Evolutionary conservation across 2,888 invertebrate species (phyloP).

Genomic region (Choristoneura rosaceana): DNA sequence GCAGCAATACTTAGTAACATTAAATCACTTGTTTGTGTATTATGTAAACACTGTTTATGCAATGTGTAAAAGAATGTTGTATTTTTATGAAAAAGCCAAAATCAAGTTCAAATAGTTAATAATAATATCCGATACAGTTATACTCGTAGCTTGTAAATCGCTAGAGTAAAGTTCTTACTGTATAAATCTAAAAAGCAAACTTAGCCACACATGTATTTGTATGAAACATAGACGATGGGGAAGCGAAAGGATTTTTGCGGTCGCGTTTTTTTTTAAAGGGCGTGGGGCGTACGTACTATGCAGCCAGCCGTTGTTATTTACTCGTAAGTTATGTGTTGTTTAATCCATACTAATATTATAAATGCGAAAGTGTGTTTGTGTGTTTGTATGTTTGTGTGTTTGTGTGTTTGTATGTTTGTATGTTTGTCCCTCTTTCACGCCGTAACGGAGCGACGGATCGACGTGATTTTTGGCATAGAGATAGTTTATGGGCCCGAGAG

Average conservation of each 20-base stretch:
- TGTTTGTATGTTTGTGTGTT: too few species aligned
- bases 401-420: too few species aligned
- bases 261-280: too few species aligned
- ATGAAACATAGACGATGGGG: not conserved
- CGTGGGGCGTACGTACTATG: too few species aligned
- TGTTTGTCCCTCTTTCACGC: too few species aligned
- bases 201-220: constrained; percentile 1
- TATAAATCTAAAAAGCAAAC: constrained; percentile 2
- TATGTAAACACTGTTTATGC: not conserved
- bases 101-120: constrained; percentile 21
- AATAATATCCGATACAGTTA: not conserved
- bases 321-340: too few species aligned
- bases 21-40: not conserved
- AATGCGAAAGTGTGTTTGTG: too few species aligned
- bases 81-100: constrained; percentile 22
- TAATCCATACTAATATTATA: too few species aligned
- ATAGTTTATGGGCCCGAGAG: too few species aligned
- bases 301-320: too few species aligned
- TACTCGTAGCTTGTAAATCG: not conserved
- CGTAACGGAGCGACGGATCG: too few species aligned
- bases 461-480: too few species aligned
- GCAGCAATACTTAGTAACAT: not conserved
- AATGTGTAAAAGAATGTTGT: constrained; percentile 18
- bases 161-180: not conserved
- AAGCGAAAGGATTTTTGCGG: not conserved